phyloP scores from a whole-genome alignment of 2,797 vertebrate genomes.

The Podarcis siculus region DNA sequence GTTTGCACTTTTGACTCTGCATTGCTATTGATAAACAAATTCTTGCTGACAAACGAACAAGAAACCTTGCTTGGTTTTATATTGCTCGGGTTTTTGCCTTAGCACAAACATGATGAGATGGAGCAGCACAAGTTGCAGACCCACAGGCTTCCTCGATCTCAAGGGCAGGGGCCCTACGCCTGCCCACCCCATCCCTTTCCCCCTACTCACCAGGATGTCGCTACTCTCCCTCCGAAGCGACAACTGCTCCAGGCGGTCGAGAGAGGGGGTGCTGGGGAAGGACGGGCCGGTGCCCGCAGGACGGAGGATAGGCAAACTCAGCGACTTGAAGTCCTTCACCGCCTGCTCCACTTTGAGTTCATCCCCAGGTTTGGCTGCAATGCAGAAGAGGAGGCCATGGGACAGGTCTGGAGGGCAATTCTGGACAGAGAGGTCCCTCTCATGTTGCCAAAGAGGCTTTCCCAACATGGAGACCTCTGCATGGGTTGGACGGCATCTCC shows the following conservation, averaged over 20 bases:
- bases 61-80: too few relatives aligned
- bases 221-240: conserved; percentile 61
- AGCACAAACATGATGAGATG: not conserved
- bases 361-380: conserved; percentile 86
- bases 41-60: too few relatives aligned
- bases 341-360: conserved; percentile 92
- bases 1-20: too few relatives aligned
- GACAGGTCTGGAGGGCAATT: too few relatives aligned
- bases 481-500: too few relatives aligned
- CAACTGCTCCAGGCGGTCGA: conserved; percentile 68
- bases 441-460: too few relatives aligned
- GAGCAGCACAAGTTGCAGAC: not conserved
- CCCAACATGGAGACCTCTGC: too few relatives aligned
- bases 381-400: not conserved
- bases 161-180: not conserved
- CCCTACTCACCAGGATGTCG: conserved; percentile 74
- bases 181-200: not conserved
- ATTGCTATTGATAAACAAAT: too few relatives aligned
- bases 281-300: conserved; percentile 69
- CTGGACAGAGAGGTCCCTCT: too few relatives aligned
- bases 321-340: conserved; percentile 84
- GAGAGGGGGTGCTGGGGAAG: conserved; percentile 76
- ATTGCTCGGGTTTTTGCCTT: too few relatives aligned
- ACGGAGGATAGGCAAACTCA: conserved; percentile 89
- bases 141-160: not conserved